Base-by-base conservation (phyloP, 1,140 invertebrate species). In the Dendrolimus punctatus region DNA sequence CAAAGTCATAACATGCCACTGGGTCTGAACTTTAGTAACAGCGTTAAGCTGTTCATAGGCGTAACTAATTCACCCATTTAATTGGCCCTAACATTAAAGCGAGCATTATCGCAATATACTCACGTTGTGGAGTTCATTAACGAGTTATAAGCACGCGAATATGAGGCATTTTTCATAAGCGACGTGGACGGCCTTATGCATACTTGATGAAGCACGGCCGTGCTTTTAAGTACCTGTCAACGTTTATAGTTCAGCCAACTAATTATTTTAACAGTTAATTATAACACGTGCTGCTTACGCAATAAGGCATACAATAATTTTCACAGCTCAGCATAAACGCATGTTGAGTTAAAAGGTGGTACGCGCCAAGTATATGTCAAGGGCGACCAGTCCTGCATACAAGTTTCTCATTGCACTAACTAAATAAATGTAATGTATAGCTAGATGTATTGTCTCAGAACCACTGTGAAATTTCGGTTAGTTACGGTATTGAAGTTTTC, bases 151-250 rank as follows among this genome's bases (percentile, higher is more conserved):
- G 61, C 62, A 68, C 63, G 62, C 66, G 62, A 66, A 52, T 64
- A 54, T 51, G 60, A 71, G 67, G 61, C 70, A 64, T 80, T 80
- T 80, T 76, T 76, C 72, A 71, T 66, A 68, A 76, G 64, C 64
- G 56, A 66, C 63, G 62, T 62, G 66, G 66, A 66, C 67, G 57
- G 61, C 67, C 67, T 71, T 70, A 73, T 76, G 72, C 64, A 79
- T 73, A 73, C 72, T 76, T 72, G 68, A 76, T 73, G 60, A 65
- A 66, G 58, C 64, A 51, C 52, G 60, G 62, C 56, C 57, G 55
- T 58, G 62, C 56, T 60, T 55, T 61, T 57, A 66, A 64, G 59
- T 64, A 62, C 59, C 62, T 68, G 65, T 64, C 59, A 67, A 63
- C 58, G 51, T 51, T 57, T 50, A 40, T 9, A 57, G 48, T 50